These are phyloP conservation scores for Anoura caudifer DNA, from an alignment of 2,113 vertebrate species.

Conservation along the genomic window DNA sequence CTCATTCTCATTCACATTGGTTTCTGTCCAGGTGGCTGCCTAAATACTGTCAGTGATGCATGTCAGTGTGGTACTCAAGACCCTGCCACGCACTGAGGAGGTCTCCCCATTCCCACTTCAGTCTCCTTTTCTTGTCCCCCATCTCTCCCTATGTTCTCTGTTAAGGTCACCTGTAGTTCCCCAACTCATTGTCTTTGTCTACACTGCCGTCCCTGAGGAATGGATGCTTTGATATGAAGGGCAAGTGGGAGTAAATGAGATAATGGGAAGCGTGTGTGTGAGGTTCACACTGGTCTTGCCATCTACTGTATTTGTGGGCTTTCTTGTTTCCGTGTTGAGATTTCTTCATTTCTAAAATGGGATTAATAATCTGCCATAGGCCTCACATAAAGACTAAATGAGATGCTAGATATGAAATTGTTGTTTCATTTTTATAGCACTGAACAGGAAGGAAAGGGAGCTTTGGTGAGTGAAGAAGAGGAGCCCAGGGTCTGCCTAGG, in stretches of 20 bases:
- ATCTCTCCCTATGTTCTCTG: background rate
- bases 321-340: background rate
- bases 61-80: background rate
- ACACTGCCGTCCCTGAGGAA: background rate
- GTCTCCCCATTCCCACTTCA: background rate
- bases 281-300: background rate
- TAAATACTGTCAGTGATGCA: background rate
- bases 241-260: background rate
- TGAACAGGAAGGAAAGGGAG: background rate
- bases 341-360: conserved; percentile 20
- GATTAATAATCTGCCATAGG: background rate
- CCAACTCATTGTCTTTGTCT: background rate
- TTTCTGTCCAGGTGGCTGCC: background rate
- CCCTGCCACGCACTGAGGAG: fast-evolving
- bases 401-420: background rate
- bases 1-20: fast-evolving
- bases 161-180: background rate
- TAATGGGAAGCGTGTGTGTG: background rate
- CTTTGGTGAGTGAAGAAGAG: background rate
- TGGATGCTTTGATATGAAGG: background rate
- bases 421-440: background rate
- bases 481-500: background rate
- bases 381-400: background rate
- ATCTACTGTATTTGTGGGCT: background rate
- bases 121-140: background rate